Base-by-base conservation (phyloP, 2,888 invertebrate genomes). In the Digitonthophagus gazella region DNA sequence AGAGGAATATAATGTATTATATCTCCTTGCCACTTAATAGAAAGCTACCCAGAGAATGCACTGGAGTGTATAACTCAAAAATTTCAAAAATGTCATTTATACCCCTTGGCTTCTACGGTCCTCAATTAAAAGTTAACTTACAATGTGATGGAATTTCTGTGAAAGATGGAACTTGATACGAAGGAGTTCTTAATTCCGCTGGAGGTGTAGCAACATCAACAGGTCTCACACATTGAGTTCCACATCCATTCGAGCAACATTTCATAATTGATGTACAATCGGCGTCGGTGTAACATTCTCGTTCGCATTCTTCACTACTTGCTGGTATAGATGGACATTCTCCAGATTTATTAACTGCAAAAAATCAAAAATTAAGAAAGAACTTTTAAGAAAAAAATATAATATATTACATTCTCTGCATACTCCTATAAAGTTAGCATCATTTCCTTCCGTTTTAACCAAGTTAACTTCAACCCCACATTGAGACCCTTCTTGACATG, bases 201-300 rank as follows among this genome's bases (percentile, higher is more conserved):
- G 80, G 82, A 57, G 78, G 81, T 19, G 85, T 84, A 22, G 76
- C 77, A 16, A 82, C 78, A 3, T 76, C 75, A 6, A 73, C 75
- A 3, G 91, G 89, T 69, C 84, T 84, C 1, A 89, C 82, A 78
- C 96, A 96, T 19, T 90, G 85, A 19, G 86, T 85, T 57, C 91
- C 91, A 80, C 96, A 96, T 65, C 92, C 93, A 76, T 89, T 89
- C 72, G 83, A 82, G 81, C 96, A 97, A 80, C 96, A 96, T 82
- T 96, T 96, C 79, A 89, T 86, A 18, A 88, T 88, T 28, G 89
- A 90, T 11, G 87, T 83, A 79, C 96, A 97, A 78, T 95, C 93
- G 0, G 93, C 92, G 80, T 96, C 96, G 67, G 89, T 89, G 71
- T 85, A 83, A 78, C 96, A 96, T 80, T 93, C 91, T 28, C 85